Base-by-base conservation (phyloP, 1,140 invertebrate genomes). In the Contarinia nasturtii region DNA sequence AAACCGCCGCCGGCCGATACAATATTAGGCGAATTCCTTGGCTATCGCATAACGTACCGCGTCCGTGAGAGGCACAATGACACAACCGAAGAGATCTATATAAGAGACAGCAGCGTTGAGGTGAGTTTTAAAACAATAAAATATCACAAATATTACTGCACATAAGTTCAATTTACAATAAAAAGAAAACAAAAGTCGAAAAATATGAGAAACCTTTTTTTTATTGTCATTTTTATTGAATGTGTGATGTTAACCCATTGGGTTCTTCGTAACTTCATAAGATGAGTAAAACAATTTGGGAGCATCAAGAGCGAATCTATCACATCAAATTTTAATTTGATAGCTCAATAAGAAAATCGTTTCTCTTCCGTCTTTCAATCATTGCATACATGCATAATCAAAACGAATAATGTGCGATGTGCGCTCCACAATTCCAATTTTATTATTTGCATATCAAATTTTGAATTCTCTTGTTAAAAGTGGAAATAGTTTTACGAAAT, bases 1-100 rank as follows among this genome's bases (percentile, higher is more conserved):
- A 71, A 73, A 52, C 71, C 80, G 44, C 81, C 81, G 49, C 70
- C 69, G 33, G 64, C 66, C 34, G 71, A 75, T 54, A 79, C 77
- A 44, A 77, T 84, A 55, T 73, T 82, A 55, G 81, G 81, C n/a
- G 80, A 84, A 63, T 84, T 84, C 61, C 66, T 82, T 10, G 81
- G 81, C 48, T 84, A 84, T 62, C 68, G 75, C 50, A 75, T 83
- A 46, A 71, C 76, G 37, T 81, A 79, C 64, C 64, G 73, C 48
- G 77, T 73, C 45, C 67, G 76, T 49, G 75, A 76, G 55, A 67
- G 68, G 53, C 66, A 64, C 50, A 58, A 66, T 18, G 69, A 74
- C 44, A 67, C 69, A 47, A 69, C 73, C 55, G 74, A 78, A 56
- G 75, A 79, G 62, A 75, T 78, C 63, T 79, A 77, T 61, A 74